phyloP scores from a whole-genome alignment of 1,140 invertebrate genomes.

The Drosophila gunungcola region DNA sequence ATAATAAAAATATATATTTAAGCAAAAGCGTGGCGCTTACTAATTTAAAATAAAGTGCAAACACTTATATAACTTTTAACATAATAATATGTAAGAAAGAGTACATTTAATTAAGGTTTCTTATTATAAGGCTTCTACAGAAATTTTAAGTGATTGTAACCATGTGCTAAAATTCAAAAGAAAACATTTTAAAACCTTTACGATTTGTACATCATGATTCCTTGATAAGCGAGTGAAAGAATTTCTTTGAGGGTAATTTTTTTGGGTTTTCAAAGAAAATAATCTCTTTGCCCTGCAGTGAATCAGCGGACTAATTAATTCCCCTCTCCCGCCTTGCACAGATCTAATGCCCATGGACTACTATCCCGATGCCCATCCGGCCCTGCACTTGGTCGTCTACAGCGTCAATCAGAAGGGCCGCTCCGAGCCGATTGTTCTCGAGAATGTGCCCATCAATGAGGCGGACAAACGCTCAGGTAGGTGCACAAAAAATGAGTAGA shows the following conservation, averaged over 20 bases:
- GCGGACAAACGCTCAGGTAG: constrained; percentile 94
- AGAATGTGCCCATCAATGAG: constrained; percentile 94
- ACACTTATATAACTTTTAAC: too few relatives aligned
- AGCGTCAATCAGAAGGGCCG: constrained; percentile 94
- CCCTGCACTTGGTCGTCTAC: constrained; percentile 91
- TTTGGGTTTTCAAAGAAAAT: background rate
- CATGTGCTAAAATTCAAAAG: too few relatives aligned
- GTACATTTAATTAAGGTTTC: too few relatives aligned
- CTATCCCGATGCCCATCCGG: constrained; percentile 86
- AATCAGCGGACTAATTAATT: constrained; percentile 13
- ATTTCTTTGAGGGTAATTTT: background rate
- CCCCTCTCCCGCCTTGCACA: constrained; percentile 7
- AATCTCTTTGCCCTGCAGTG: constrained; percentile 1
- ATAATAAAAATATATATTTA: too few relatives aligned
- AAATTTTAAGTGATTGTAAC: too few relatives aligned
- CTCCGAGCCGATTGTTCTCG: constrained; percentile 91
- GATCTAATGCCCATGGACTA: constrained; percentile 84
- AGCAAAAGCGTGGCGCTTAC: too few relatives aligned
- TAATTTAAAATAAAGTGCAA: too few relatives aligned
- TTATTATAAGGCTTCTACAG: too few relatives aligned
- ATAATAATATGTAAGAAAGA: too few relatives aligned
- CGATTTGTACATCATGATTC: too few relatives aligned
- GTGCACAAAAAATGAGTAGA: constrained; percentile 31
- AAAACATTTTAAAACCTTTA: too few relatives aligned
- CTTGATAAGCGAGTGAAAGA: too few relatives aligned